phyloP scores from a whole-genome alignment of 2,113 vertebrate species.

The Copsychus sechellarum region DNA sequence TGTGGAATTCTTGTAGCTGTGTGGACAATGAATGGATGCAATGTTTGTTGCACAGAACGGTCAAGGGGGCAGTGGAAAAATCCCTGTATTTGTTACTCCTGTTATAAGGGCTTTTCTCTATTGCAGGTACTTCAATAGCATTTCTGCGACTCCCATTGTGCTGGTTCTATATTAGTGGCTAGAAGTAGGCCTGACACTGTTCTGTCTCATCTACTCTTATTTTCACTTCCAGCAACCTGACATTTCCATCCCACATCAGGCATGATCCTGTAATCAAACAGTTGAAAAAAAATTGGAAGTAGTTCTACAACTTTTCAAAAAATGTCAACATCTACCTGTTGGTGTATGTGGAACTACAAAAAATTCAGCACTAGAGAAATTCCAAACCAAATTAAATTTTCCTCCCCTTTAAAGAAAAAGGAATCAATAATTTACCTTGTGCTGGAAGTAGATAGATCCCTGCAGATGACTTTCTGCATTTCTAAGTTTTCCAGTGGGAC shows the following conservation, averaged over 20 bases:
- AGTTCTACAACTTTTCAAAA: background rate
- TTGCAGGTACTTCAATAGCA: constrained; percentile 43
- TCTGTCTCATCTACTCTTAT: constrained; percentile 18
- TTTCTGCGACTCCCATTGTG: constrained; percentile 19
- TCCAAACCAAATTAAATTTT: background rate
- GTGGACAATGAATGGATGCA: constrained; percentile 34
- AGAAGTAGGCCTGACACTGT: background rate
- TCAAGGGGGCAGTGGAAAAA: constrained; percentile 37
- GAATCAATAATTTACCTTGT: background rate
- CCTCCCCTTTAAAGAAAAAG: background rate
- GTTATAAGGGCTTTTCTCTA: constrained; percentile 56
- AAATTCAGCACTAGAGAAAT: background rate
- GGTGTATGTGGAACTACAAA: background rate
- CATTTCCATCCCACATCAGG: constrained; percentile 6
- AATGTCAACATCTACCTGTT: background rate
- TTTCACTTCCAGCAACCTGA: constrained; percentile 32
- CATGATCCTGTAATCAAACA: constrained; percentile 6
- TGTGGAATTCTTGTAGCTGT: constrained; percentile 57
- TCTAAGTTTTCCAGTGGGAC: background rate
- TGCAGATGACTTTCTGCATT: background rate
- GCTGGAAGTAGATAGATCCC: background rate
- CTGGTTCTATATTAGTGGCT: constrained; percentile 26
- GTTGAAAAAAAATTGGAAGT: background rate
- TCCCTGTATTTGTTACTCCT: constrained; percentile 8
- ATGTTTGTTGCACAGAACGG: constrained; percentile 18